Evolutionary conservation across 2,888 invertebrate species (phyloP), one percentile per base, ranked within the genome.

Genomic region (Tinea pellionella): DNA sequence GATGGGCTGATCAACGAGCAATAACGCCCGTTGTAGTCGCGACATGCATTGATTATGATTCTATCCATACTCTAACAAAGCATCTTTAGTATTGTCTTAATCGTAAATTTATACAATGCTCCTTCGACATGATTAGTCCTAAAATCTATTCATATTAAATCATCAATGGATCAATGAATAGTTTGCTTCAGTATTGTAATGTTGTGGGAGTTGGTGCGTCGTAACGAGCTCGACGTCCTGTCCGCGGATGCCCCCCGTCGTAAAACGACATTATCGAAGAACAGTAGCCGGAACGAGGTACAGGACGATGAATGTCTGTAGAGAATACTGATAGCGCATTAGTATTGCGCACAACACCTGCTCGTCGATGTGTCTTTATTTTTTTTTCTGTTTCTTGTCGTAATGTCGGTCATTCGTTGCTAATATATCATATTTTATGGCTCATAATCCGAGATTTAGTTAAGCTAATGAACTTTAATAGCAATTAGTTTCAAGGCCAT

Each of bases 261-360:
- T 87, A 87, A 87, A 87, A 85, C 78, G 81, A 86, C 86, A 86
- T 81, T 85, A 87, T 84, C 84, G 84, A 87, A 78, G 75, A 80
- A 85, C 87, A 84, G 87, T 85, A 87, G 87, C 87, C 87, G 87
- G 87, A 87, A 87, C 87, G 85, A 77, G 75, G 79, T 84, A 87
- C 87, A 87, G 87, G 87, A 86, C 87, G 85, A 69, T 84, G 85
- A 73, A 78, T 72, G 68, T 77, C 75, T 78, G 81, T 74, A 65
- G 74, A 73, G 86, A 83, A 87, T 86, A 86, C 79, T 86, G 85
- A 86, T 86, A 79, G 78, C 80, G 75, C 80, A 86, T 86, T 86
- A 84, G 79, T 87, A 87, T 86, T 83, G 81, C 85, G 71, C 76
- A 73, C 75, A 83, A 78, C 86, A 86, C 86, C 86, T 86, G 86